These are phyloP conservation scores for Ceratosolen solmsi DNA, from an alignment of 1,140 invertebrate species.

Conservation along the genomic window DNA sequence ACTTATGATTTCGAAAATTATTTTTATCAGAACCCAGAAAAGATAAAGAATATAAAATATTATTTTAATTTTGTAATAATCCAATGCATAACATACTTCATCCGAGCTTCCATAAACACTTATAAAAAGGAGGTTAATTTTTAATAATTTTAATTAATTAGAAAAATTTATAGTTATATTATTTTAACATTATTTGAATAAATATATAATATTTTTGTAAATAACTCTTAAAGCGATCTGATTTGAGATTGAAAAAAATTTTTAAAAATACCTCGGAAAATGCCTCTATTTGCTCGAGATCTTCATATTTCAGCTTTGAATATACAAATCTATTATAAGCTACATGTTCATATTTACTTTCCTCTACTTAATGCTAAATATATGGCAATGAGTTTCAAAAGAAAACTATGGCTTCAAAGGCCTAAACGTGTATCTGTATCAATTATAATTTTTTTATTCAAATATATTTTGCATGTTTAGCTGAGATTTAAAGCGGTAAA, in stretches of 20 bases:
- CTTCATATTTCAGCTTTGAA: constrained; percentile 3
- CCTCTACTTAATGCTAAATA: constrained; percentile 7
- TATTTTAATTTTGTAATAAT: too few species aligned
- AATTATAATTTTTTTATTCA: neutral
- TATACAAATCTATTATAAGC: neutral
- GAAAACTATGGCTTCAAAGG: neutral
- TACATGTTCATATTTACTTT: neutral
- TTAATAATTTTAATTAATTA: too few species aligned
- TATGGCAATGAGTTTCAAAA: neutral
- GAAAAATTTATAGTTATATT: too few species aligned
- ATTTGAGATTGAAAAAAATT: constrained; percentile 21
- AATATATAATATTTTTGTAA: too few species aligned
- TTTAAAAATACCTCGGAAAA: constrained; percentile 11
- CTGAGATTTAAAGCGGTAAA: neutral
- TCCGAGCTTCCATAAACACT: too few species aligned
- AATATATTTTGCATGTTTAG: neutral
- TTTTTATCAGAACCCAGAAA: too few species aligned
- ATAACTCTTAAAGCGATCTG: too few species aligned
- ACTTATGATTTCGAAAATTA: too few species aligned
- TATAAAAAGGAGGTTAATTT: too few species aligned
- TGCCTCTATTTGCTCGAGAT: constrained; percentile 22
- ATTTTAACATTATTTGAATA: too few species aligned
- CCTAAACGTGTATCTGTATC: neutral
- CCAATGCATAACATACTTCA: too few species aligned
- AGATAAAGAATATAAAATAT: too few species aligned